Evolutionary conservation across 2,113 vertebrate genomes (phyloP).

Genomic region (Boleophthalmus pectinirostris): DNA sequence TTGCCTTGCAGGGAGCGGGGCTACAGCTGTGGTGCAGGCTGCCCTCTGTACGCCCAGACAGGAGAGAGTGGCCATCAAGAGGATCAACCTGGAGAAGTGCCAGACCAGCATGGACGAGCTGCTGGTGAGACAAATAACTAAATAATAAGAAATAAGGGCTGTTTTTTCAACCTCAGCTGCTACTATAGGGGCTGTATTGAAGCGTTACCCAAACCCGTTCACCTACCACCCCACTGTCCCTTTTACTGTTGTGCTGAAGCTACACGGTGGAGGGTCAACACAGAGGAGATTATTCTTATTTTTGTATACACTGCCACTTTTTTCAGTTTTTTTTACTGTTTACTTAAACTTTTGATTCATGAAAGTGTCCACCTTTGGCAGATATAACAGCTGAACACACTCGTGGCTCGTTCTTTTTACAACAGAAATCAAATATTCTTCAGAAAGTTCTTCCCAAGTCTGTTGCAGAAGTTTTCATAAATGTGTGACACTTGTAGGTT

Average conservation of each 20-base stretch:
- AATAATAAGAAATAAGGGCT: conserved; percentile 34
- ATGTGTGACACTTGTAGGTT: too few species aligned
- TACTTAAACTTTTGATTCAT: too few species aligned
- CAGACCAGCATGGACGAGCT: conserved; percentile 99
- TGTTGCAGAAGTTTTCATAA: too few species aligned
- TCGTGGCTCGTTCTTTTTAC: too few species aligned
- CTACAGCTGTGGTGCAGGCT: conserved; percentile 97
- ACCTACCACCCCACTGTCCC: not conserved
- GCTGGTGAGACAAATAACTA: conserved; percentile 81
- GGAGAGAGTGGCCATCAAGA: conserved; percentile 97
- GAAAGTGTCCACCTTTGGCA: too few species aligned
- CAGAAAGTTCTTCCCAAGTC: too few species aligned
- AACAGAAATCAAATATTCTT: too few species aligned
- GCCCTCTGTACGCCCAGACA: conserved; percentile 94
- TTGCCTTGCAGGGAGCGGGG: conserved; percentile 89
- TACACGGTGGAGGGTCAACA: too few species aligned
- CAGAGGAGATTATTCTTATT: too few species aligned
- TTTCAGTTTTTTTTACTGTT: too few species aligned
- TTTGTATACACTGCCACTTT: too few species aligned
- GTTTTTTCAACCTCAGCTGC: not conserved
- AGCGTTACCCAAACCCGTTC: not conserved
- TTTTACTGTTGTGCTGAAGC: not conserved
- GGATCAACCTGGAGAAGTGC: conserved; percentile 99
- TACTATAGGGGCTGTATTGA: not conserved
- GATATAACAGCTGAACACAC: too few species aligned